Evolutionary conservation across 37 sponge, comb jelly and placozoan genomes (phyloP), one percentile per base, ranked within the genome.

Genomic region (Hexactinellida sp.): DNA sequence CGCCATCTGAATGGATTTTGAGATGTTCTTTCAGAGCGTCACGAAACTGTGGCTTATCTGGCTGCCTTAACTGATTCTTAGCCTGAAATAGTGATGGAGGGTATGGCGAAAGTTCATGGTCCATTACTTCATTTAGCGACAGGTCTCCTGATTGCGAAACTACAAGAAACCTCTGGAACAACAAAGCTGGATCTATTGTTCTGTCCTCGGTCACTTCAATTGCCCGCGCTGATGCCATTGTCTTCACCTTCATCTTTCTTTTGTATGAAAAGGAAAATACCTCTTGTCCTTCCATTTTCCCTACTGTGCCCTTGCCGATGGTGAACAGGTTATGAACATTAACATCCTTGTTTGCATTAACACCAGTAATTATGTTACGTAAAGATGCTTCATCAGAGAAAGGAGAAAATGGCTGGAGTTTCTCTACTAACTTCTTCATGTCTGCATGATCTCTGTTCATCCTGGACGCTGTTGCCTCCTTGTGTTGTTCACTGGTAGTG

Each of bases 61-160:
- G 83, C 83, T 86, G 83, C 0, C 41, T 54, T 47, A 82, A 83
- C 54, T 83, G 36, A 82, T 83, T 83, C 82, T 83, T 83, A 1
- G 87, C 82, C 82, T 87, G 54, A 82, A 87, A 87, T 9, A 87
- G 83, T 51, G 87, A 47, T n/a, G 83, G 47, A 83, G 87, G 87
- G 36, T 87, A 87, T 32, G 54, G 82, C 37, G 37, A 87, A 1
- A 87, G 35, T 36, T 87, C 87, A 39, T 55, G 84, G 16, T 52
- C 21, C 16, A 52, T 24, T 16, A 21, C 54, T n/a, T n/a, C n/a
- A n/a, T n/a, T n/a, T 52, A 52, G 55, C 76, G 84, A 71, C 34
- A 88, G 76, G 21, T 88, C 71, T 84, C 55, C 88, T 28, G 84
- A 54, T 9, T 82, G 83, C 47, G 47, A 51, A 23, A 87, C 82